Evolutionary conservation across 2,888 invertebrate genomes (phyloP).

Genomic region (Rotaria magnacalcarata): DNA sequence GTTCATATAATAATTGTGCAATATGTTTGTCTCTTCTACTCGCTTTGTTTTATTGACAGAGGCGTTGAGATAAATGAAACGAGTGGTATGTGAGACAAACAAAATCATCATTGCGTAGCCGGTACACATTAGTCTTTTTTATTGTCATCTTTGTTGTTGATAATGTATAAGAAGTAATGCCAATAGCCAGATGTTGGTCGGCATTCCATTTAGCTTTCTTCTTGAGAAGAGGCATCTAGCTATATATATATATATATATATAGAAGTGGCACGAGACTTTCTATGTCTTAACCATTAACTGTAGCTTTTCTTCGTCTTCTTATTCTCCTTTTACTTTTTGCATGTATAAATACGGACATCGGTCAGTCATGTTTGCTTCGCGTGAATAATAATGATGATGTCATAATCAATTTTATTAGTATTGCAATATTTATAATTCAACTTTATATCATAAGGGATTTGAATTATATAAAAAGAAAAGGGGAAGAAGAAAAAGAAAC

Average conservation of each 20-base stretch:
- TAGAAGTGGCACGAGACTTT: background rate
- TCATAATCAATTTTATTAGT: background rate
- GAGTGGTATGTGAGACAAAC: background rate
- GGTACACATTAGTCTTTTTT: background rate
- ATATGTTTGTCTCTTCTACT: background rate
- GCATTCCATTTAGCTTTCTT: background rate
- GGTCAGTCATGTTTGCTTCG: background rate
- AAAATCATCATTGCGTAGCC: background rate
- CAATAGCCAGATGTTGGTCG: background rate
- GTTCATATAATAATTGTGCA: background rate
- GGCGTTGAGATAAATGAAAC: background rate
- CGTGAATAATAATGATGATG: background rate
- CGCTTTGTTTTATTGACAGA: background rate
- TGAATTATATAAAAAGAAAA: background rate
- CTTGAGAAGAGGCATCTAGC: background rate
- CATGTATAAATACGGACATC: background rate
- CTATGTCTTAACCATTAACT: background rate
- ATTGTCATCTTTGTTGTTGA: background rate
- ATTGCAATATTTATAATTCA: constrained; percentile 19
- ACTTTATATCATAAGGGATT: background rate
- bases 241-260: too few relatives aligned
- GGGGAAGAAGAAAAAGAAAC: background rate
- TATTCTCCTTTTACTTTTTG: background rate
- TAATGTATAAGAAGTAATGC: background rate
- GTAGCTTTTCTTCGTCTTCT: background rate